Evolutionary conservation across 2,888 invertebrate species (phyloP), one percentile per base, ranked within the genome.

Genomic region (Heliconius erato): DNA sequence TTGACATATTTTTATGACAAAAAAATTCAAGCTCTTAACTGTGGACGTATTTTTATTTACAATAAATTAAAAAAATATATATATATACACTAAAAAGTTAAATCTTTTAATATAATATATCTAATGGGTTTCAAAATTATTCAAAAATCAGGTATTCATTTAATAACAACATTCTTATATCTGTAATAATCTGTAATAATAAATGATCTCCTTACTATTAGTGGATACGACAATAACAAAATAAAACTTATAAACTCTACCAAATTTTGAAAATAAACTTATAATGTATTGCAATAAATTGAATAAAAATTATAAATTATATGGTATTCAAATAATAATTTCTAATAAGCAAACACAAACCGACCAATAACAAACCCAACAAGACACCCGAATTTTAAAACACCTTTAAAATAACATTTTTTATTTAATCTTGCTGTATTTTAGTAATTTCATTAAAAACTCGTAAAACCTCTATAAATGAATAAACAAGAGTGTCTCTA

Each of bases 261-360:
- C 59, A 59, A 9, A 16, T 59, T 63, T 59, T 2, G 9, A 59
- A 59, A n/a, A 59, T n/a, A n/a, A 63, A 3, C 11, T n/a, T 63
- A 63, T 63, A 54, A 14, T 23, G 19, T 63, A 63, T 63, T 44
- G 44, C 44, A 44, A 26, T 72, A n/a, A 44, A 26, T 3, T 26
- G 2, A 72, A 44, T 44, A 72, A n/a, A 59, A n/a, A 76, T 16
- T 32, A 35, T n/a, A 59, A 76, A n/a, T 7, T 59, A 14, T 6
- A 1, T 5, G 6, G 19, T 74, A 74, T 59, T 74, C 11, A 3
- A 59, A 59, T 59, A 63, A 35, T 63, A 63, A 35, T 76, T 63
- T 76, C 76, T 76, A 76, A 76, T 40, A 63, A 76, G 76, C 63
- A 76, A 76, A 40, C 35, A 16, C 85, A 87, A 86, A 87, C 80